Evolutionary conservation across 2,797 vertebrate species (phyloP).

Genomic region (Molothrus aeneus): DNA sequence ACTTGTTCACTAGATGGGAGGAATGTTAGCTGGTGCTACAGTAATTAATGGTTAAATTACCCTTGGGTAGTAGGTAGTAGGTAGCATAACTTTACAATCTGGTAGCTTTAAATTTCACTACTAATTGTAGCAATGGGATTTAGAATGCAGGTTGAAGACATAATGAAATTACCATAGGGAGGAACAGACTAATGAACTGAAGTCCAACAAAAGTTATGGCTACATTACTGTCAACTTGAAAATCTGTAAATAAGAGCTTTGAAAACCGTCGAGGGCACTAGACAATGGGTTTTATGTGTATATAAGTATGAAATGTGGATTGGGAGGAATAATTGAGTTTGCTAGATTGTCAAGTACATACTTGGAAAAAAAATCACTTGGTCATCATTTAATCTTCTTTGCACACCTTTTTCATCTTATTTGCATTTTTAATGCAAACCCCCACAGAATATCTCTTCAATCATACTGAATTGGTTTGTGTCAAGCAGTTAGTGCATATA

Average conservation of each 20-base stretch:
- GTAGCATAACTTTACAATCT: slow-evolving; percentile 62
- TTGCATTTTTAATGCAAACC: slow-evolving; percentile 38
- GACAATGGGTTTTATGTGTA: slow-evolving; percentile 25
- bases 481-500: neutral
- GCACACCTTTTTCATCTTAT: slow-evolving; percentile 6
- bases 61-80: slow-evolving; percentile 38
- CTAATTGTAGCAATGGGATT: slow-evolving; percentile 38
- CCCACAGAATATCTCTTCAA: neutral
- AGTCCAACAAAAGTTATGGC: slow-evolving; percentile 49
- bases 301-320: neutral
- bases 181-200: slow-evolving; percentile 37
- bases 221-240: slow-evolving; percentile 20
- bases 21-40: neutral
- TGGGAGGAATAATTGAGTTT: slow-evolving; percentile 19
- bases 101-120: slow-evolving; percentile 48
- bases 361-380: slow-evolving; percentile 9
- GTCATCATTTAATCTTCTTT: slow-evolving; percentile 26
- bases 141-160: slow-evolving; percentile 49
- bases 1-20: slow-evolving; percentile 3
- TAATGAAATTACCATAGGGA: slow-evolving; percentile 55
- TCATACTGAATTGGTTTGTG: slow-evolving; percentile 21
- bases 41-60: slow-evolving; percentile 67
- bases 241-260: slow-evolving; percentile 51
- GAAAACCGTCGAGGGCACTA: neutral
- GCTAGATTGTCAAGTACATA: neutral